A percentile compares a stretch with the other conserved stretches of the same genome.
phyloP scores from a whole-genome alignment of 2,113 vertebrate genomes.

The Nothobranchius kuhntae region DNA sequence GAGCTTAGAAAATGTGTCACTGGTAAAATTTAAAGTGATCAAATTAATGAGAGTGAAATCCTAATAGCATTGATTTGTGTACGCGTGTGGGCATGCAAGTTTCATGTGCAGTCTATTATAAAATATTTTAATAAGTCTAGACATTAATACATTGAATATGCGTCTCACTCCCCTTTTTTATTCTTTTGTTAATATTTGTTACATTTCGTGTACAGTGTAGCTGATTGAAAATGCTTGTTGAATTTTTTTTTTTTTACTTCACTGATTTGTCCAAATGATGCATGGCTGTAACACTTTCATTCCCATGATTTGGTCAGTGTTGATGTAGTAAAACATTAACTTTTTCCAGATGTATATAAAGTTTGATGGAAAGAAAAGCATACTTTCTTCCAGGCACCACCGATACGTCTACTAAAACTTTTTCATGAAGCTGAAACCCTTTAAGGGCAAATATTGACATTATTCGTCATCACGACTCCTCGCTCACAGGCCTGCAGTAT shows the following conservation, averaged over 20 bases:
- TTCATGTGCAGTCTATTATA: too few species aligned
- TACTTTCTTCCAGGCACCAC: conserved; percentile 57
- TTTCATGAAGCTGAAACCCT: conserved; percentile 41
- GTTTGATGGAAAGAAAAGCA: conserved; percentile 69
- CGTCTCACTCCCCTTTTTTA: background rate
- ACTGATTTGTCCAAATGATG: conserved; percentile 34
- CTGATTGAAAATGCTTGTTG: background rate
- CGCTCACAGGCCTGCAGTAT: conserved; percentile 28
- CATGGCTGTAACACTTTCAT: conserved; percentile 46
- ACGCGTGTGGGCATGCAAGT: too few species aligned
- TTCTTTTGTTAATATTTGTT: background rate
- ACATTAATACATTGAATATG: background rate
- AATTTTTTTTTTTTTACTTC: background rate
- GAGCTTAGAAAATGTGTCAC: too few species aligned
- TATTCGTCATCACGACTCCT: conserved; percentile 30
- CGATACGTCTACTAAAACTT: conserved; percentile 54
- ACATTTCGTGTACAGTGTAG: background rate
- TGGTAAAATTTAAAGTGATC: too few species aligned
- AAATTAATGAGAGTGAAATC: too few species aligned
- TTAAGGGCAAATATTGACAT: conserved; percentile 41
- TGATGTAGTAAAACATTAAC: conserved; percentile 69
- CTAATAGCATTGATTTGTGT: too few species aligned
- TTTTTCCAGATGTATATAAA: conserved; percentile 50
- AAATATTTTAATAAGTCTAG: background rate
- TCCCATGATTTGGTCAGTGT: conserved; percentile 54